Conservation (phyloP, 2,888 invertebrate genomes). For the Xanthia togata region DNA sequence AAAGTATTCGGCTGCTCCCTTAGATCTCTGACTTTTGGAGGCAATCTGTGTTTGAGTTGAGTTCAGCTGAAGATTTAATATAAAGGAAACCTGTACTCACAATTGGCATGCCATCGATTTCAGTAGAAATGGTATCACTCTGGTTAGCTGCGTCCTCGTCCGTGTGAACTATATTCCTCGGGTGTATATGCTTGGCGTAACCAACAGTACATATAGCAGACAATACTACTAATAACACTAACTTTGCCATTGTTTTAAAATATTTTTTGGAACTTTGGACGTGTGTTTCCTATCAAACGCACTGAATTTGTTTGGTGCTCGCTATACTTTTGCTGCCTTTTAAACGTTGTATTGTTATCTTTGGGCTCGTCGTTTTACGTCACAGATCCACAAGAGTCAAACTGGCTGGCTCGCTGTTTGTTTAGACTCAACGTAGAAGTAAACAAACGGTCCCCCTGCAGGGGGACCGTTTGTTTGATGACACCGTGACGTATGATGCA, state of each 20-base stretch:
- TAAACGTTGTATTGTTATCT: conserved; percentile 76
- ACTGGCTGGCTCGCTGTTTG: conserved; percentile 68
- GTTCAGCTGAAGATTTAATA: neutral
- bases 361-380: conserved; percentile 66
- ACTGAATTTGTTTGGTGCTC: conserved; percentile 68
- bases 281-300: conserved; percentile 49
- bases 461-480: too few relatives aligned
- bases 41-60: neutral
- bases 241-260: conserved; percentile 64
- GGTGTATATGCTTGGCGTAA: conserved; percentile 76
- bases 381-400: conserved; percentile 67
- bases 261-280: conserved; percentile 23
- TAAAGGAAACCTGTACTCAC: conserved; percentile 68
- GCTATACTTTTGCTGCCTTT: conserved; percentile 67
- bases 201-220: conserved; percentile 59
- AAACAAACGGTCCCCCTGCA: conserved; percentile 41
- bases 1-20: neutral
- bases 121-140: conserved; percentile 50
- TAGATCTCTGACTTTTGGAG: neutral
- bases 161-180: conserved; percentile 61
- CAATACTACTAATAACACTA: conserved; percentile 63
- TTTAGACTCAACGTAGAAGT: conserved; percentile 48
- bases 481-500: too few relatives aligned
- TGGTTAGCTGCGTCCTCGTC: conserved; percentile 53
- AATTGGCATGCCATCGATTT: conserved; percentile 71